Percentiles rank a stretch among this genome's conserved stretches.
These are phyloP conservation scores for Strongylocentrotus purpuratus DNA, from an alignment of 35 echinoderm and acorn worm species.

Conservation along the genomic window DNA sequence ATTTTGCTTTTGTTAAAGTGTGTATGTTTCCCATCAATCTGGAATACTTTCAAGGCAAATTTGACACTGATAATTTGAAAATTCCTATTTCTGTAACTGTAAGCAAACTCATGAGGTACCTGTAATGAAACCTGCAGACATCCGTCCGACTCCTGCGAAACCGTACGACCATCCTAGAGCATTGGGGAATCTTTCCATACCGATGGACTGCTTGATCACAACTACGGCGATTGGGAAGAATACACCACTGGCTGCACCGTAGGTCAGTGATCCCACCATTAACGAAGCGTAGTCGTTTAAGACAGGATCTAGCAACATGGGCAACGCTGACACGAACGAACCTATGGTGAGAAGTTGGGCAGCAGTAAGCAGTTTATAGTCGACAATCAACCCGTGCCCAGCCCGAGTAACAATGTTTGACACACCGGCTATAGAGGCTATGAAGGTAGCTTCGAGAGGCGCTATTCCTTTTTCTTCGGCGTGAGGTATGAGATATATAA, in stretches of 20 bases:
- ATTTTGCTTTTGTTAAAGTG: no score
- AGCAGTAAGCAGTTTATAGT: constrained; percentile 65
- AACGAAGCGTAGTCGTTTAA: constrained; percentile 30
- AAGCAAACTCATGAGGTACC: constrained; percentile 38
- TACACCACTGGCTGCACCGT: constrained; percentile 79
- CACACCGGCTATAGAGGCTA: constrained; percentile 75
- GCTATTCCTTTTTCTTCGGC: constrained; percentile 70
- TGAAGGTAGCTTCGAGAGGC: constrained; percentile 68
- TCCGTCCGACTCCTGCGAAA: constrained; percentile 75
- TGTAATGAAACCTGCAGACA: constrained; percentile 84
- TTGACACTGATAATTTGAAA: no score
- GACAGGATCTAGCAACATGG: constrained; percentile 64
- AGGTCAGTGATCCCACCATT: constrained; percentile 52
- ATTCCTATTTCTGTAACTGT: no score
- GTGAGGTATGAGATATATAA: constrained; percentile 79
- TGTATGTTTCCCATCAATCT: no score
- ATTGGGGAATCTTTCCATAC: constrained; percentile 67
- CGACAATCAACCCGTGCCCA: constrained; percentile 70
- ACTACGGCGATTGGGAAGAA: constrained; percentile 77
- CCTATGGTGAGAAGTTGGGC: constrained; percentile 54
- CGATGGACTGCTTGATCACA: constrained; percentile 60
- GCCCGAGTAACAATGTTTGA: constrained; percentile 76
- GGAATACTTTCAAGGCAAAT: no score
- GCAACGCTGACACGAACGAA: constrained; percentile 33
- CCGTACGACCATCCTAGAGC: constrained; percentile 82